Evolutionary conservation across 2,888 invertebrate species (phyloP).

Genomic region (Conchocele bisecta): DNA sequence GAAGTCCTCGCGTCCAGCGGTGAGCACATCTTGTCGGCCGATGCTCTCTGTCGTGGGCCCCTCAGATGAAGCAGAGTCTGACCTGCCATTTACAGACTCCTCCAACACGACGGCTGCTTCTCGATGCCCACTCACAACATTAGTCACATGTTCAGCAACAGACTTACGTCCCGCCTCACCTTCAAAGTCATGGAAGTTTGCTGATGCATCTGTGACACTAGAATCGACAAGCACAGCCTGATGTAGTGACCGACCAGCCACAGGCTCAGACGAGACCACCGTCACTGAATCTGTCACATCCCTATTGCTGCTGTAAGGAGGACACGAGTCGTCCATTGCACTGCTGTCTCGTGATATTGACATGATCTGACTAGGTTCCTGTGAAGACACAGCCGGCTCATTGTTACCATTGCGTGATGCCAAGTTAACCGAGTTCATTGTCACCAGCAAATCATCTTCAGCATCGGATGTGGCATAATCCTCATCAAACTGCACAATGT

Average conservation of each 20-base stretch:
- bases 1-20: slow-evolving; percentile 64
- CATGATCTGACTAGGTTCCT: too few relatives aligned
- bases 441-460: slow-evolving; percentile 31
- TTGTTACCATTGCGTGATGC: slow-evolving; percentile 8
- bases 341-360: too few relatives aligned
- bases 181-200: too few relatives aligned
- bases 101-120: neutral
- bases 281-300: slow-evolving; percentile 36
- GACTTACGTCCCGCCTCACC: neutral
- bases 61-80: slow-evolving; percentile 55
- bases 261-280: neutral
- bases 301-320: neutral
- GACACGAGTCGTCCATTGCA: slow-evolving; percentile 3
- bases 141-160: neutral
- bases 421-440: slow-evolving; percentile 9
- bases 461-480: slow-evolving; percentile 54
- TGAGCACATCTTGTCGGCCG: slow-evolving; percentile 44
- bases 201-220: neutral
- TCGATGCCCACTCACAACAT: slow-evolving; percentile 2
- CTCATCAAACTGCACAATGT: slow-evolving; percentile 43
- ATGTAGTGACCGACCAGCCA: neutral
- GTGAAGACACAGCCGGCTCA: slow-evolving; percentile 27
- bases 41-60: too few relatives aligned
- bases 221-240: neutral
- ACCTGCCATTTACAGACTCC: slow-evolving; percentile 21